Evolutionary conservation across 2,113 vertebrate genomes (phyloP).

Genomic region (Holacanthus passer): DNA sequence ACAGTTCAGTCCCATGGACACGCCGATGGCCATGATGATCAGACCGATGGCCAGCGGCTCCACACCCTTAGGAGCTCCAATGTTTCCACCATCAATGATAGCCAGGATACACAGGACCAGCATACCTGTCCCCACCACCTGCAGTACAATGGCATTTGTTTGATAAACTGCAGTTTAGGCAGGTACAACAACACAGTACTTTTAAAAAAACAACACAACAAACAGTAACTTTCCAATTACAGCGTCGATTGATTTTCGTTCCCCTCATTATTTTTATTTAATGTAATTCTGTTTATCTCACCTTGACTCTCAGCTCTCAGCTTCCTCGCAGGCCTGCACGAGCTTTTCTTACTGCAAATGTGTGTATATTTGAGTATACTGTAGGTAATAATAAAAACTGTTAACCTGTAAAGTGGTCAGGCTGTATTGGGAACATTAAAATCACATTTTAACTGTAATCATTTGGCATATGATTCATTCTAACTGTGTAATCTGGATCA

Average conservation of each 20-base stretch:
- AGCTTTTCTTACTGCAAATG: not conserved
- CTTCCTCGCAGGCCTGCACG: not conserved
- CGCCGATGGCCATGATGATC: conserved; percentile 88
- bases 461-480: not conserved
- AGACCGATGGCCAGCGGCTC: conserved; percentile 92
- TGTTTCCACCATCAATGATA: conserved; percentile 90
- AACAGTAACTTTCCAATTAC: not conserved
- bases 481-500: not conserved
- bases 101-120: conserved; percentile 91
- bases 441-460: not conserved
- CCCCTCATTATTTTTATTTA: not conserved
- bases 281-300: not conserved
- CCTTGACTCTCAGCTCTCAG: not conserved
- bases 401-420: not conserved
- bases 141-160: conserved; percentile 25
- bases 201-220: too few relatives aligned
- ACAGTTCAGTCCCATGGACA: conserved; percentile 92
- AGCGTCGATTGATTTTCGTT: not conserved
- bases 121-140: conserved; percentile 92
- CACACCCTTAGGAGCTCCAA: conserved; percentile 89
- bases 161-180: not conserved
- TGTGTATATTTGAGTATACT: not conserved
- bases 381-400: not conserved
- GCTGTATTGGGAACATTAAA: not conserved
- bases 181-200: not conserved